These are phyloP conservation scores for Epistrophella euchroma DNA, from an alignment of 2,888 invertebrate species.

Conservation along the genomic window DNA sequence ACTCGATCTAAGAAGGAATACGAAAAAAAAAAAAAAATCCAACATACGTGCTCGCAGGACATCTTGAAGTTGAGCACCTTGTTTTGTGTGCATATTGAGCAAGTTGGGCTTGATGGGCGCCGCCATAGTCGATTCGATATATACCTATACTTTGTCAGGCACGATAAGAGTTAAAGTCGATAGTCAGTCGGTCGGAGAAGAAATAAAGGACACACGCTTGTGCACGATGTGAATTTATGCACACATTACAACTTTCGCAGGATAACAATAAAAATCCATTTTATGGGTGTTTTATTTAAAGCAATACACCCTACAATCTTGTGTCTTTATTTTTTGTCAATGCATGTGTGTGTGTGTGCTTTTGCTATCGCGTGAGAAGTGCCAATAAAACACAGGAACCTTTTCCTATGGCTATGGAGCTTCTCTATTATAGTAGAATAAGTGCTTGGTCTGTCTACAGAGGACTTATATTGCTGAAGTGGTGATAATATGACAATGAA, in stretches of 20 bases:
- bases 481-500: conserved; percentile 60
- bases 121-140: not conserved
- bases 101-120: conserved; percentile 15
- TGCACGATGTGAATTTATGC: conserved; percentile 50
- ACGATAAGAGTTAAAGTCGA: conserved; percentile 39
- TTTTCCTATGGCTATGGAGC: conserved; percentile 14
- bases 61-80: conserved; percentile 57
- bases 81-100: conserved; percentile 50
- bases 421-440: not conserved
- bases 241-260: conserved; percentile 55
- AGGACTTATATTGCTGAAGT: conserved; percentile 58
- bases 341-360: not conserved
- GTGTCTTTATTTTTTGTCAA: conserved; percentile 12
- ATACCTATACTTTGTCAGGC: conserved; percentile 31
- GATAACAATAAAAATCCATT: conserved; percentile 67
- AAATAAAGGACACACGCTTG: conserved; percentile 25
- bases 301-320: conserved; percentile 43
- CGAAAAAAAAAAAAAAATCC: not conserved
- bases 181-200: conserved; percentile 6
- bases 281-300: conserved; percentile 74
- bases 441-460: conserved; percentile 21
- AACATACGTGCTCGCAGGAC: conserved; percentile 46
- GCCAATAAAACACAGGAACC: conserved; percentile 71
- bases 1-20: conserved; percentile 4
- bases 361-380: conserved; percentile 65